Evolutionary conservation across 2,113 vertebrate species (phyloP).

Genomic region (Caranx melampygus): DNA sequence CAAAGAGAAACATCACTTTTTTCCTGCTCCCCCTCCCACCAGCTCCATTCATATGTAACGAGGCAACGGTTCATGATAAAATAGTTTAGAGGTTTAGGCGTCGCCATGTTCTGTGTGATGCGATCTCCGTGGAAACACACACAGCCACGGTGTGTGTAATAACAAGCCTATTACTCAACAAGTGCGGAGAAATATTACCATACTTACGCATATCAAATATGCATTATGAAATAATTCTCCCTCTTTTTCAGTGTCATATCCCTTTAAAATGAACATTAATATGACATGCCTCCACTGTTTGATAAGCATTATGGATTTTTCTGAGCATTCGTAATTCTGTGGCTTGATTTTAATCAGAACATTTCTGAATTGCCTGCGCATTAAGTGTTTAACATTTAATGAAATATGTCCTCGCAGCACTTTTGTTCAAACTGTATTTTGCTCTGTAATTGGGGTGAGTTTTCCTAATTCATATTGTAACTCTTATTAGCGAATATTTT

Average conservation of each 20-base stretch:
- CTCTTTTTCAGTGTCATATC: constrained; percentile 20
- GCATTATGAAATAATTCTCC: constrained; percentile 15
- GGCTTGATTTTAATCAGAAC: constrained; percentile 70
- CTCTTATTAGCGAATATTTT: constrained; percentile 71
- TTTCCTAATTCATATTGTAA: constrained; percentile 71
- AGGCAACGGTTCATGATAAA: constrained; percentile 27
- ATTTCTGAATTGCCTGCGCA: constrained; percentile 65
- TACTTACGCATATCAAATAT: constrained; percentile 25
- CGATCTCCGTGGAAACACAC: constrained; percentile 17
- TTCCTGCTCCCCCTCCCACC: constrained; percentile 1
- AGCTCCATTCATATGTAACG: constrained; percentile 25
- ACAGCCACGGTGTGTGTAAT: constrained; percentile 6
- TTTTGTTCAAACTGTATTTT: constrained; percentile 78
- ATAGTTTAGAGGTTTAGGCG: constrained; percentile 9
- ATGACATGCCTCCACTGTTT: constrained; percentile 54
- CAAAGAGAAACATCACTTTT: constrained; percentile 46
- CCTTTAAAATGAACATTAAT: constrained; percentile 63
- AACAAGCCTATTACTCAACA: constrained; percentile 22
- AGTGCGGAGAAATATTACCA: constrained; percentile 25
- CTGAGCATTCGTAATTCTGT: constrained; percentile 58
- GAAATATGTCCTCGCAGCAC: constrained; percentile 74
- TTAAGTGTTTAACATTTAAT: constrained; percentile 79
- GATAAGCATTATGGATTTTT: constrained; percentile 68
- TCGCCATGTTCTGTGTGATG: constrained; percentile 27
- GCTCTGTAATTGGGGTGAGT: constrained; percentile 73